Evolutionary conservation across 2,797 vertebrate species (phyloP).

Genomic region (Halcyon smyrnensis): DNA sequence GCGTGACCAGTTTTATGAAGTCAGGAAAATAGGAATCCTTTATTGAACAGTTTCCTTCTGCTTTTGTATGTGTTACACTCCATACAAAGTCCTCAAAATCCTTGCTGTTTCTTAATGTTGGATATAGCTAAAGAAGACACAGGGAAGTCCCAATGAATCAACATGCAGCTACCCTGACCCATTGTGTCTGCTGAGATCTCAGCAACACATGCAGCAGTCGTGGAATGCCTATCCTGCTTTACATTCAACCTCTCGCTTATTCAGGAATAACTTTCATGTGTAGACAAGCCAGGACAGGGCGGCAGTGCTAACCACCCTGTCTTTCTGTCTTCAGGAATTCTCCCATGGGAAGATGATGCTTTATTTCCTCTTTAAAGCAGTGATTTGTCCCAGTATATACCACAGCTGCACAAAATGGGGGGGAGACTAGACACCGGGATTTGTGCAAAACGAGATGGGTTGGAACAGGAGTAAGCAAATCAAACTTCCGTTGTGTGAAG

Average conservation of each 20-base stretch:
- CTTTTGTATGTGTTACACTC: background rate
- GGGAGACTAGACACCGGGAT: background rate
- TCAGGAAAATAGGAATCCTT: background rate
- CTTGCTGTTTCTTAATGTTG: background rate
- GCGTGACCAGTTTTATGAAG: background rate
- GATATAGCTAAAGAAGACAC: background rate
- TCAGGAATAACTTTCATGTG: constrained; percentile 33
- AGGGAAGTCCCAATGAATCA: background rate
- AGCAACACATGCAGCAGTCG: background rate
- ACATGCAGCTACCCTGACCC: background rate
- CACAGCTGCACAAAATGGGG: background rate
- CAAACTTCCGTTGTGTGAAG: background rate
- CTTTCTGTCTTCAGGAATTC: constrained; percentile 42
- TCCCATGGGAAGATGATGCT: constrained; percentile 31
- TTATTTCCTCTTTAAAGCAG: constrained; percentile 43
- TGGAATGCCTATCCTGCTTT: constrained; percentile 16
- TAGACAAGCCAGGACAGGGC: constrained; percentile 48
- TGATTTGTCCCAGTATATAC: background rate
- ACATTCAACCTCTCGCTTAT: constrained; percentile 10
- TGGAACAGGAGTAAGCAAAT: background rate
- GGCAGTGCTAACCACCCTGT: background rate
- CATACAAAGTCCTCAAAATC: background rate
- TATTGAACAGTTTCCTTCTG: background rate
- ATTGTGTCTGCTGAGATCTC: background rate
- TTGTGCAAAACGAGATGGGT: background rate